Percentiles rank a stretch among this genome's conserved stretches.
Evolutionary conservation across 1,140 invertebrate species (phyloP).

Genomic region (Dryas iulia): DNA sequence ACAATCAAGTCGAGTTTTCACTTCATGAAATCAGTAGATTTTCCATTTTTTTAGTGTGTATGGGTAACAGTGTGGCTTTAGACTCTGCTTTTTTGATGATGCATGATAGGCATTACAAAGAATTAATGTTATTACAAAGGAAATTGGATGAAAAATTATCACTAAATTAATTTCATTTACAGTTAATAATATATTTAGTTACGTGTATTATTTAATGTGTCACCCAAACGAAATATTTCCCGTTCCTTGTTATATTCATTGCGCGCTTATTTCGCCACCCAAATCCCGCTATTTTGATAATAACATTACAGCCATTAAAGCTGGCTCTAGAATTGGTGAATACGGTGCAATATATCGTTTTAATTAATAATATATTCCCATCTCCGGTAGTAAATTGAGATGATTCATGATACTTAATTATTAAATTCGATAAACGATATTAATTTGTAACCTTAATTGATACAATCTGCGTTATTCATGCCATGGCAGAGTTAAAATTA

Average conservation of each 20-base stretch:
- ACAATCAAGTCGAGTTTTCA: no score
- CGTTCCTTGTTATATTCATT: background rate
- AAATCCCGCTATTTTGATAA: background rate
- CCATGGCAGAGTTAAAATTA: constrained; percentile 14
- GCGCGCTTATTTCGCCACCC: background rate
- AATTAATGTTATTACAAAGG: no score
- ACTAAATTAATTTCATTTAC: no score
- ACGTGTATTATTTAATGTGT: no score
- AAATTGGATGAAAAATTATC: no score
- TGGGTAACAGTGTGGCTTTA: no score
- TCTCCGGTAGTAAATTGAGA: constrained; percentile 28
- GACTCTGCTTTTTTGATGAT: no score
- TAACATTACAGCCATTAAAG: background rate
- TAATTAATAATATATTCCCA: constrained; percentile 30
- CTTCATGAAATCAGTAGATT: no score
- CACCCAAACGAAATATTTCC: background rate
- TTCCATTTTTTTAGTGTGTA: no score
- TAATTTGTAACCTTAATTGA: constrained; percentile 37
- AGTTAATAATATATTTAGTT: background rate
- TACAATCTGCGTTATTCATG: constrained; percentile 24
- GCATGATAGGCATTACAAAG: no score
- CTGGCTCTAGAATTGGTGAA: background rate
- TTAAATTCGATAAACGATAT: constrained; percentile 36
- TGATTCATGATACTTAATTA: constrained; percentile 34
- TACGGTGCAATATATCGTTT: constrained; percentile 15